These are phyloP conservation scores for Catocala fraxini DNA, from an alignment of 2,888 invertebrate species.

Conservation along the genomic window DNA sequence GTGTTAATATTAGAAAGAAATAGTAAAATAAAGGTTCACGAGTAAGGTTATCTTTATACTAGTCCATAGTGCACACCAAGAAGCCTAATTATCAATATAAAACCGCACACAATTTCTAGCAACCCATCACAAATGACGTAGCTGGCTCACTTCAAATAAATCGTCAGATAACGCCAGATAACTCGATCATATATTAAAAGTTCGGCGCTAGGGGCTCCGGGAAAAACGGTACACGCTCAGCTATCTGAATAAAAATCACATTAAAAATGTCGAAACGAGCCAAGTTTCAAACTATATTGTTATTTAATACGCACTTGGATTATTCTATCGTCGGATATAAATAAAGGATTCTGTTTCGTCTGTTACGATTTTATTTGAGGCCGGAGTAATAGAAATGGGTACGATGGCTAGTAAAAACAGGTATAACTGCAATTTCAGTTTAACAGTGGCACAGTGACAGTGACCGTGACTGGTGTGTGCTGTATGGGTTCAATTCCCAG, in stretches of 20 bases:
- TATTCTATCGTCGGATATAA: conserved; percentile 8
- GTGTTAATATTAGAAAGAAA: no score
- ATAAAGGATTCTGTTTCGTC: conserved; percentile 2
- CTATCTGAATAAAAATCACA: conserved; percentile 53
- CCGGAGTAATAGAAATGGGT: no score
- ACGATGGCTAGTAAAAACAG: no score
- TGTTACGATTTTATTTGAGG: not conserved
- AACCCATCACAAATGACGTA: conserved; percentile 9
- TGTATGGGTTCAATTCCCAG: no score
- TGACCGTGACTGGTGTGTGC: no score
- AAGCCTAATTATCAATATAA: not conserved
- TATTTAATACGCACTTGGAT: conserved; percentile 40
- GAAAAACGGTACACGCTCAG: conserved; percentile 28
- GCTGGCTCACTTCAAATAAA: conserved; percentile 39
- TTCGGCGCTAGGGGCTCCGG: conserved; percentile 22
- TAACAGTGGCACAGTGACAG: no score
- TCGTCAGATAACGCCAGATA: conserved; percentile 34
- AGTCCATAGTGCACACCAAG: no score
- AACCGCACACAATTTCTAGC: conserved; percentile 1
- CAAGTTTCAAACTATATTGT: conserved; percentile 44
- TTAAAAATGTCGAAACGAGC: conserved; percentile 43
- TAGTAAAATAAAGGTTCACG: no score
- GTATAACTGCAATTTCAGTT: no score
- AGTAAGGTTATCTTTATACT: no score
- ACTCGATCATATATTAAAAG: conserved; percentile 47